These are phyloP conservation scores for Rugalucina vietnamica DNA, from an alignment of 2,888 invertebrate species.

Conservation along the genomic window DNA sequence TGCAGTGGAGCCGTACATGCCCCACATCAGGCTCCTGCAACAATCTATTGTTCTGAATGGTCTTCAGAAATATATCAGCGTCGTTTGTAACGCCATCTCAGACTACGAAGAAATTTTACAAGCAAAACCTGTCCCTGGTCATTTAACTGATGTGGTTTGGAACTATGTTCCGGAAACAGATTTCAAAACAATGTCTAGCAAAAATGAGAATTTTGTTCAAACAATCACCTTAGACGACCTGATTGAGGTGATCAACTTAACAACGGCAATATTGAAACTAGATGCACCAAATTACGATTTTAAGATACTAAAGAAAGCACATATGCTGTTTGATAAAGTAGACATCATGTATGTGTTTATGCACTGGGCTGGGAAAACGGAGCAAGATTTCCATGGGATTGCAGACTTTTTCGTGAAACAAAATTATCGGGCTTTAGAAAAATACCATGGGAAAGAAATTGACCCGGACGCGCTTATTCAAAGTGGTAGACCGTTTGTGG, in stretches of 20 bases:
- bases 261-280: slow-evolving; percentile 57
- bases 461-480: neutral
- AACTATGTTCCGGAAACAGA: slow-evolving; percentile 14
- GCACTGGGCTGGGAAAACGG: slow-evolving; percentile 42
- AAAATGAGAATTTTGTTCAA: slow-evolving; percentile 24
- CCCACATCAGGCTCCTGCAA: slow-evolving; percentile 46
- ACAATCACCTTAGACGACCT: slow-evolving; percentile 56
- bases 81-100: slow-evolving; percentile 55
- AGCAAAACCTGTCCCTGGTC: neutral
- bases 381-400: neutral
- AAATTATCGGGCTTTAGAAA: neutral
- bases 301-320: slow-evolving; percentile 30
- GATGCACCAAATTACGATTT: slow-evolving; percentile 50
- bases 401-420: neutral
- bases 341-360: slow-evolving; percentile 59
- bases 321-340: slow-evolving; percentile 43
- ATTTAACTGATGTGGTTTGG: neutral
- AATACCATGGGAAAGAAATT: neutral
- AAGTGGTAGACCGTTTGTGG: neutral
- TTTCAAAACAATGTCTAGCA: neutral
- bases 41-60: slow-evolving; percentile 48
- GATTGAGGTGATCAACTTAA: slow-evolving; percentile 27
- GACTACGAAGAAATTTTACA: slow-evolving; percentile 25
- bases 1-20: slow-evolving; percentile 56
- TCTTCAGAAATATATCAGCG: slow-evolving; percentile 33